Conservation (phyloP, 2,797 vertebrate genomes). For the Setipinna tenuifilis region DNA sequence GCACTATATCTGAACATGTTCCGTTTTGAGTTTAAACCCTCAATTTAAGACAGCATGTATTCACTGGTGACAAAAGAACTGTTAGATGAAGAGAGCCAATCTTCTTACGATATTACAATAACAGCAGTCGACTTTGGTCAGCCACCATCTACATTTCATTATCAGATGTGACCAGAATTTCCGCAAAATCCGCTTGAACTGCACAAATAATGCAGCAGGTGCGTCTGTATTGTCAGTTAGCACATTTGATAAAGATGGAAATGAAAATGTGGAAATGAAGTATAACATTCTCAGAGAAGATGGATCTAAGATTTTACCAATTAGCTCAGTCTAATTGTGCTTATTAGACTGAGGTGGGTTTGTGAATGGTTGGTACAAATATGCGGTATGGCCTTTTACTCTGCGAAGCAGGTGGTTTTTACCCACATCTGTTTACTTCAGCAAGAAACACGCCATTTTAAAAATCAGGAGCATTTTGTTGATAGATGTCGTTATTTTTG, state of each 20-base stretch:
- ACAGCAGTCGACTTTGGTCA: slow-evolving; percentile 75
- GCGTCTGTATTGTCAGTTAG: slow-evolving; percentile 54
- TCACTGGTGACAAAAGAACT: slow-evolving; percentile 68
- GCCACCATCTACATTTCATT: slow-evolving; percentile 66
- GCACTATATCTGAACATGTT: slow-evolving; percentile 51
- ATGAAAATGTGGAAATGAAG: slow-evolving; percentile 54
- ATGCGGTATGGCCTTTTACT: not conserved
- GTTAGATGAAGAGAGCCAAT: slow-evolving; percentile 74
- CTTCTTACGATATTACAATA: slow-evolving; percentile 74
- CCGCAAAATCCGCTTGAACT: slow-evolving; percentile 72
- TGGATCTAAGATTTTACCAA: not conserved
- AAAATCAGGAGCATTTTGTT: too few species aligned
- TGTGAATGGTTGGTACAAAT: too few species aligned
- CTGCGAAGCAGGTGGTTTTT: too few species aligned
- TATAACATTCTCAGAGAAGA: slow-evolving; percentile 43
- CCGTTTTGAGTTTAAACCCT: slow-evolving; percentile 73
- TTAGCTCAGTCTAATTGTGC: too few species aligned
- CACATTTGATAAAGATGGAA: slow-evolving; percentile 52
- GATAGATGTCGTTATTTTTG: too few species aligned
- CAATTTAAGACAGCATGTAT: slow-evolving; percentile 74
- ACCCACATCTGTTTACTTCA: too few species aligned
- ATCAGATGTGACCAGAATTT: too few species aligned
- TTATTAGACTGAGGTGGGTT: too few species aligned
- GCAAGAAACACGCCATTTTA: too few species aligned
- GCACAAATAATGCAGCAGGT: slow-evolving; percentile 74